Conservation (phyloP, 53 echinoderm and acorn worm species). For the Apostichopus leukothele region DNA sequence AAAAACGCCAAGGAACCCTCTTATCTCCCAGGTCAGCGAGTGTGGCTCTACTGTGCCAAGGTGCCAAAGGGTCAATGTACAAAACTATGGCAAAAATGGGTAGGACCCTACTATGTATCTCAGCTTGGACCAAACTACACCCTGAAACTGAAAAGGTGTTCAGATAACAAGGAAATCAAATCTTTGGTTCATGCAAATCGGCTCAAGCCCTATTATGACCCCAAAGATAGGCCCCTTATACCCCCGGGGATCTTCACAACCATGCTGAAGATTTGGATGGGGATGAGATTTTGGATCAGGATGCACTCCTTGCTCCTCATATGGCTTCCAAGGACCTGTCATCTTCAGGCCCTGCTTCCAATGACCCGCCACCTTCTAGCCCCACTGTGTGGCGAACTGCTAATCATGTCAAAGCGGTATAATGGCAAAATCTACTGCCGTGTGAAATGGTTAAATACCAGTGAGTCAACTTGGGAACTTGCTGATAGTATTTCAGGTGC, state of each 20-base stretch:
- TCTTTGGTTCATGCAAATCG: slow-evolving; percentile 34
- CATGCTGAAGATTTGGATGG: not conserved
- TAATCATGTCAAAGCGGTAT: slow-evolving; percentile 14
- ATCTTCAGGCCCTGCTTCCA: slow-evolving; percentile 19
- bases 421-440: slow-evolving; percentile 37
- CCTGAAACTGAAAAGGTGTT: slow-evolving; percentile 41
- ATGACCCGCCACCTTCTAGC: not conserved
- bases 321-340: slow-evolving; percentile 21
- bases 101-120: slow-evolving; percentile 58
- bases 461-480: slow-evolving; percentile 12
- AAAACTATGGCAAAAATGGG: slow-evolving; percentile 51
- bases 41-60: slow-evolving; percentile 54
- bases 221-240: slow-evolving; percentile 44
- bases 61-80: slow-evolving; percentile 22
- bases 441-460: slow-evolving; percentile 12
- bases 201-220: slow-evolving; percentile 43
- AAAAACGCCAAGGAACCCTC: slow-evolving; percentile 30
- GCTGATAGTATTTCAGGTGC: slow-evolving; percentile 36
- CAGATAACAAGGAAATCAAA: slow-evolving; percentile 31
- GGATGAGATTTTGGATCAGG: not conserved
- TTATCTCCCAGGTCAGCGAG: slow-evolving; percentile 50
- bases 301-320: too few species aligned
- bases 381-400: not conserved
- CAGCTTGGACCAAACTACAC: slow-evolving; percentile 47
- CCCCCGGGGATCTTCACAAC: slow-evolving; percentile 4